Percentiles rank a stretch among this genome's conserved stretches.
Evolutionary conservation across 2,113 vertebrate genomes (phyloP).

Genomic region (Neogobius melanostomus): DNA sequence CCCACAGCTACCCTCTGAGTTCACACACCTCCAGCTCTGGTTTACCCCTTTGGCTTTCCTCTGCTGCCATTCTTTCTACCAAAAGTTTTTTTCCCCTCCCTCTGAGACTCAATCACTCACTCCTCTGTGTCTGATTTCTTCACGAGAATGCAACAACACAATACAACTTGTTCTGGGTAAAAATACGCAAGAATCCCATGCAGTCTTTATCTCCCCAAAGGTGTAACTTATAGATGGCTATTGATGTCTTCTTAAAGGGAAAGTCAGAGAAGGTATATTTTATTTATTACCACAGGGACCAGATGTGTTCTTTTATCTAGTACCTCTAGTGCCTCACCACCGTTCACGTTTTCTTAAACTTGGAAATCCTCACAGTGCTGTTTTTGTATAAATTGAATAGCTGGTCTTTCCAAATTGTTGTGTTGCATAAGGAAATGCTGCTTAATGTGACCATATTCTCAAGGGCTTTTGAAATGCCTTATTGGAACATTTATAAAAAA

Average conservation of each 20-base stretch:
- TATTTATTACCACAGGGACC: slow-evolving; percentile 25
- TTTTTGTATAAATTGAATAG: slow-evolving; percentile 1
- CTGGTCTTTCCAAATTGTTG: slow-evolving; percentile 1
- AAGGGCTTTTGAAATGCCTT: background rate
- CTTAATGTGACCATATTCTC: background rate
- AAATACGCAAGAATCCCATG: background rate
- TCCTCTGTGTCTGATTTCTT: background rate
- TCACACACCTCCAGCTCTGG: background rate
- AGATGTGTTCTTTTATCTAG: slow-evolving; percentile 13
- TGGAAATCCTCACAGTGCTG: slow-evolving; percentile 6
- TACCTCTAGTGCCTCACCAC: background rate
- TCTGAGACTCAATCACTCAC: background rate
- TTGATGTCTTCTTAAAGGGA: slow-evolving; percentile 22
- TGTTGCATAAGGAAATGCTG: background rate
- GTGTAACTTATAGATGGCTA: slow-evolving; percentile 17
- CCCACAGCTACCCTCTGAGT: background rate
- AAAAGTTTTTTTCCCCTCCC: background rate
- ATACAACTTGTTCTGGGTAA: background rate
- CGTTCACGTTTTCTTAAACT: background rate
- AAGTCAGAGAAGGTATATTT: slow-evolving; percentile 15
- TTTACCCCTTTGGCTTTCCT: background rate
- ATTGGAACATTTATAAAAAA: background rate
- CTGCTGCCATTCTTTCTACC: background rate
- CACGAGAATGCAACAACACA: background rate
- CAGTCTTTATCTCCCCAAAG: slow-evolving; percentile 3